A percentile compares a stretch with the other conserved stretches of the same genome.
Evolutionary conservation across 2,113 vertebrate genomes (phyloP).

Genomic region (Phodopus roborovskii): DNA sequence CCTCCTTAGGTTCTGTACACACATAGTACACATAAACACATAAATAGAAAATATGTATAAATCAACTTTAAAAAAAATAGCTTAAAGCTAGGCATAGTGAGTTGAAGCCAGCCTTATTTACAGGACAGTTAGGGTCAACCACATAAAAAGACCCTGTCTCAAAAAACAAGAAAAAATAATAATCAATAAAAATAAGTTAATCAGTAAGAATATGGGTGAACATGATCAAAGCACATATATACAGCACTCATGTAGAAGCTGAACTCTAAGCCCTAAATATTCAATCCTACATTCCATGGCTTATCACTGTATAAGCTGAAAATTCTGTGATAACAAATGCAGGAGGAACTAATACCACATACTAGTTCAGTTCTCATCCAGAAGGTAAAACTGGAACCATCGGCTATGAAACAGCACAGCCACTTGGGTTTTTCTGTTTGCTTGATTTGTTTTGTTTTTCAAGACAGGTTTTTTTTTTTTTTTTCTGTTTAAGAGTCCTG

Average conservation of each 20-base stretch:
- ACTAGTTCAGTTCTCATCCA: background rate
- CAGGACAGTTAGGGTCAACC: background rate
- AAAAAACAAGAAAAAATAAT: background rate
- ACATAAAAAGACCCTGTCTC: background rate
- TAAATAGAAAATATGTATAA: background rate
- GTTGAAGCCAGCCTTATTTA: background rate
- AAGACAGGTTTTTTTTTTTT: too few relatives aligned
- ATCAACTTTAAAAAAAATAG: background rate
- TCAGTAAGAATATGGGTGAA: background rate
- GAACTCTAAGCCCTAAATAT: background rate
- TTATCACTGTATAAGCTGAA: background rate
- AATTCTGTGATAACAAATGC: background rate
- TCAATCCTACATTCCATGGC: background rate
- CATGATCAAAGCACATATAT: background rate
- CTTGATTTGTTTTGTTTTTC: too few relatives aligned
- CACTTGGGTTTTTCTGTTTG: background rate
- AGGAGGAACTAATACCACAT: background rate
- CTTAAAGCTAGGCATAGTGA: background rate
- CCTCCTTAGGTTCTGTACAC: background rate
- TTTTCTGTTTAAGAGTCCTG: too few relatives aligned
- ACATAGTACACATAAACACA: background rate
- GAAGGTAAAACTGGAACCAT: background rate
- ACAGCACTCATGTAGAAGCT: background rate
- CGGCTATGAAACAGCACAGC: background rate
- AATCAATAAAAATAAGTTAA: background rate